Evolutionary conservation across 2,797 vertebrate species (phyloP), one percentile per base, ranked within the genome.

Genomic region (Mormyrops boulengeri): DNA sequence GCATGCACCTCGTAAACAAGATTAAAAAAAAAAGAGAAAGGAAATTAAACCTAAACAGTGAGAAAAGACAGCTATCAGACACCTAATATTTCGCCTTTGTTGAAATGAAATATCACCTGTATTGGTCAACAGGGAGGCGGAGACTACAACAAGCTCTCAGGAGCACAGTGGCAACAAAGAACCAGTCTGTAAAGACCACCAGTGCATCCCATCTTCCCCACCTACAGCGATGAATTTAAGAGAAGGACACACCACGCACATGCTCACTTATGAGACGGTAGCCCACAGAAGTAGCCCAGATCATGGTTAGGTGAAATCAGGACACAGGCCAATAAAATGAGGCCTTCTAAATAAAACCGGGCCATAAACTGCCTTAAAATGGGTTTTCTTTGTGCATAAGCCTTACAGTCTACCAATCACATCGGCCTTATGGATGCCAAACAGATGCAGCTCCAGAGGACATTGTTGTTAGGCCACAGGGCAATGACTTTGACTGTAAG

Each of bases 181-280:
- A 57, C 14, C 11, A 2, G 30, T 30, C 82, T 34, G 57, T 69
- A 26, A 50, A 60, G 88, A 57, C 80, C 73, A 80, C 77, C 38
- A 9, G n/a, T 50, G 77, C 19, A 3, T 38, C 30, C 88, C 8
- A 12, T 44, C 55, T 11, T 14, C 38, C 80, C 38, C 77, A 55
- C 77, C 38, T 34, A 55, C 73, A 57, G 57, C 82, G 2, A 8
- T 17, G 50, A 38, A 52, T 22, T 52, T 22, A 38, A 57, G 82
- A 77, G 41, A 87, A 38, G 91, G 89, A 92, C 89, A 91, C 91
- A 92, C 92, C 92, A 90, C 92, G 91, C 93, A 92, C 93, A 94
- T 95, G 93, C 94, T 90, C 92, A 93, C 94, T 95, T 94, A 94
- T 95, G 93, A 96, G 93, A 95, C 93, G 3, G 93, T 94, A 93